Evolutionary conservation across 2,113 vertebrate species (phyloP).

Genomic region (Zapus hudsonius): DNA sequence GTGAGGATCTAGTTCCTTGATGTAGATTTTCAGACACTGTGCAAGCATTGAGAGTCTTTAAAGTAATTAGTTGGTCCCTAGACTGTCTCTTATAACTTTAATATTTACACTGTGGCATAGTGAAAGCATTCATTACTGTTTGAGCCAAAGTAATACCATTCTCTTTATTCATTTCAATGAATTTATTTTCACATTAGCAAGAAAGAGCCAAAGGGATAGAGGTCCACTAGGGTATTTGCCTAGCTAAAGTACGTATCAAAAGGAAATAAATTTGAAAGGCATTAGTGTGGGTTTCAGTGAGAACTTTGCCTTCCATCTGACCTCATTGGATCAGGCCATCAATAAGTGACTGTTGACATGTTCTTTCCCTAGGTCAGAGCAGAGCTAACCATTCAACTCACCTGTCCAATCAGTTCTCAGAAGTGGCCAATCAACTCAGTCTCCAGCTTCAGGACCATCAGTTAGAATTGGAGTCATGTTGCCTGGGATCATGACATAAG

Average conservation of each 20-base stretch:
- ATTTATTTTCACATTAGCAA: constrained; percentile 44
- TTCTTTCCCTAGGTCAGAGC: neutral
- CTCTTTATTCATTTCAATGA: constrained; percentile 58
- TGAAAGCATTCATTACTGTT: constrained; percentile 56
- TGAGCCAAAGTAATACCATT: constrained; percentile 58
- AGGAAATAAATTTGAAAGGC: constrained; percentile 51
- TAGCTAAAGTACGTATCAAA: constrained; percentile 33
- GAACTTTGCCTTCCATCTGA: constrained; percentile 22
- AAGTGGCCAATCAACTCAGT: neutral
- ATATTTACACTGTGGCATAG: constrained; percentile 70
- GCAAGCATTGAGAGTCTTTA: constrained; percentile 51
- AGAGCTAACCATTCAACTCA: neutral
- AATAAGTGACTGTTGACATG: neutral
- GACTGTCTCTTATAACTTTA: constrained; percentile 66
- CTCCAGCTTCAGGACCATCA: neutral
- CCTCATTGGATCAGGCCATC: neutral
- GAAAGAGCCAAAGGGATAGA: constrained; percentile 21
- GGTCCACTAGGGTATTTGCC: constrained; percentile 38
- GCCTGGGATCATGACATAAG: neutral
- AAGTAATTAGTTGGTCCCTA: constrained; percentile 65
- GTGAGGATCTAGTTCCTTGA: neutral
- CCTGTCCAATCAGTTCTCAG: neutral
- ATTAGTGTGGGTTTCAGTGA: neutral
- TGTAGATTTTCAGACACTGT: constrained; percentile 16
- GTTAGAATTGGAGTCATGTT: neutral